Base-by-base conservation (phyloP, 30 jellyfish, hydroid and myxozoan genomes). In the Aurelia sp. region DNA sequence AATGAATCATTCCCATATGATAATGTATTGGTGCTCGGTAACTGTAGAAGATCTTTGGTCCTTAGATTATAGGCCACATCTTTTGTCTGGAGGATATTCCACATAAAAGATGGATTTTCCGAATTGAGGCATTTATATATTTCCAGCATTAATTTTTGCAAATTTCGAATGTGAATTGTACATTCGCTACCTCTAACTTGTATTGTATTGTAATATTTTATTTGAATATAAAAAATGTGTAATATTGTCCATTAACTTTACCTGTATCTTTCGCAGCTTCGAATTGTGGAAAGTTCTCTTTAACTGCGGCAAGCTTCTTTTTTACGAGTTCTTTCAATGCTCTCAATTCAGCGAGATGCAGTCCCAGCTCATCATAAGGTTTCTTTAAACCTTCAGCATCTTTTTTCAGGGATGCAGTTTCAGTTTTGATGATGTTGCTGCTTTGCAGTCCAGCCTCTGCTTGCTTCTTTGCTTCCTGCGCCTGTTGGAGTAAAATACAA, bases 381-480 rank as follows among this genome's bases (percentile, higher is more conserved):
- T 85, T 80, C 76, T 91, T 76, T 78, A 91, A 27, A 18, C 48
- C 50, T 12, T 80, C 63, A 12, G 80, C 98, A 30, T 91, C 89
- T 55, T 75, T 38, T 7, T 48, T 58, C 68, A 91, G 80, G 20
- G 59, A 83, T 9, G 60, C 68, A 19, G 96, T 76, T n/a, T 64
- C 87, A 8, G 58, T 60, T 41, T 80, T 82, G 65, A 85, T 19
- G 12, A 52, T 60, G 15, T 78, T 76, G 63, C 87, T 72, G 9
- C 63, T 78, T 21, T 73, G 50, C 50, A 55, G 51, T 17, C 81
- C 67, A 13, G 41, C 68, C 13, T 35, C 94, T 12, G 98, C 89
- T 66, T 72, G 67, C 15, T 64, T 73, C 86, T 80, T 72, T 63
- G 91, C 98, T 52, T n/a, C 88, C 35, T 48, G 70, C 33, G 97